Evolutionary conservation across 2,888 invertebrate genomes (phyloP).

Genomic region (Eledona agricola): DNA sequence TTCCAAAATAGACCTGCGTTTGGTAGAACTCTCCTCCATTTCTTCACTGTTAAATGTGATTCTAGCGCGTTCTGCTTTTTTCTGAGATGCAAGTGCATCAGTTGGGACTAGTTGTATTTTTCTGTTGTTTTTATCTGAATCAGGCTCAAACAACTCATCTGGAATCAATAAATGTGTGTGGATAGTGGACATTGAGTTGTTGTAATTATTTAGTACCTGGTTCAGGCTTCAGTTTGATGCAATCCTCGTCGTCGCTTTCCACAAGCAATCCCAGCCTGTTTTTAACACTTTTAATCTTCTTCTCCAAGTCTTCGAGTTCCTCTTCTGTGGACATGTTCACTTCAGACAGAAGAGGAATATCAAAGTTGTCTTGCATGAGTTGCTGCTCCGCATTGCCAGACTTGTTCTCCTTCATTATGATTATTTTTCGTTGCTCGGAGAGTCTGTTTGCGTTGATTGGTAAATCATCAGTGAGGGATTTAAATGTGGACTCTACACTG

Average conservation of each 20-base stretch:
- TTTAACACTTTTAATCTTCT: slow-evolving; percentile 69
- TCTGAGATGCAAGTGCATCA: not conserved
- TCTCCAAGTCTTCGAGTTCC: slow-evolving; percentile 69
- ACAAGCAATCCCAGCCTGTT: slow-evolving; percentile 64
- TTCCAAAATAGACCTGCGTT: slow-evolving; percentile 62
- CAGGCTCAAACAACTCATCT: slow-evolving; percentile 4
- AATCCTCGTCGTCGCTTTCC: slow-evolving; percentile 64
- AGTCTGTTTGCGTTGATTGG: slow-evolving; percentile 56
- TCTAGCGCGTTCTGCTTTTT: slow-evolving; percentile 44
- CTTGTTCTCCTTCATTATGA: slow-evolving; percentile 47
- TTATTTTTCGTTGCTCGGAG: slow-evolving; percentile 56
- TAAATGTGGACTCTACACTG: slow-evolving; percentile 49
- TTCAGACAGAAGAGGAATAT: slow-evolving; percentile 65
- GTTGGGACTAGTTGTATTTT: slow-evolving; percentile 2
- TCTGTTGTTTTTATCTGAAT: slow-evolving; percentile 15
- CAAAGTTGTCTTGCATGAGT: slow-evolving; percentile 59
- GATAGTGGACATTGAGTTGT: slow-evolving; percentile 4
- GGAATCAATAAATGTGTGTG: slow-evolving; percentile 1
- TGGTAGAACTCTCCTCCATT: slow-evolving; percentile 35
- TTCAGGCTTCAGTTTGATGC: slow-evolving; percentile 72
- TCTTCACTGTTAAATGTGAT: slow-evolving; percentile 48
- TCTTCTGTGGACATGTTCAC: slow-evolving; percentile 62
- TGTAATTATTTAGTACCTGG: slow-evolving; percentile 57
- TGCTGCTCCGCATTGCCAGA: slow-evolving; percentile 28
- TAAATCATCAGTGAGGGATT: slow-evolving; percentile 57